phyloP scores from a whole-genome alignment of 2,797 vertebrate genomes.

The Squalus acanthias region DNA sequence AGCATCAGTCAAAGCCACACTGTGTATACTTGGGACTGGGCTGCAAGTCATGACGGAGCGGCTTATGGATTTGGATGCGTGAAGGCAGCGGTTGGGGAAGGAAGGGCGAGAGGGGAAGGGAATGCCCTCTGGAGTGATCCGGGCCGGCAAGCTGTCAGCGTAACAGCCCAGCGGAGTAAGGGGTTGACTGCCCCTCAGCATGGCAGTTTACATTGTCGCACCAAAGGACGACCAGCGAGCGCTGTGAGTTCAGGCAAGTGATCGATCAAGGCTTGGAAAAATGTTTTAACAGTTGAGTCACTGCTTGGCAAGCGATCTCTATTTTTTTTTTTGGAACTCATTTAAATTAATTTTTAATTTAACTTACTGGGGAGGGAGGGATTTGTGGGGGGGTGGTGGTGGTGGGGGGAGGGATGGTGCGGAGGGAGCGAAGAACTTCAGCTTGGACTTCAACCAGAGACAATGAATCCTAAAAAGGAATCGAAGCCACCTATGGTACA shows the following conservation, averaged over 20 bases:
- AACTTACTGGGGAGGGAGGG: not conserved
- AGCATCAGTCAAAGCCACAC: not conserved
- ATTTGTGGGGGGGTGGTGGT: not conserved
- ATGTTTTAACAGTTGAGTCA: constrained; percentile 21
- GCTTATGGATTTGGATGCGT: not conserved
- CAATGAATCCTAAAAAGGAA: not conserved
- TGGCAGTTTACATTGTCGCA: not conserved
- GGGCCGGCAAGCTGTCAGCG: not conserved
- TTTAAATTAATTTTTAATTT: constrained; percentile 6
- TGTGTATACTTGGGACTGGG: not conserved
- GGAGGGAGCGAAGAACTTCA: not conserved
- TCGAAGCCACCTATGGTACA: not conserved
- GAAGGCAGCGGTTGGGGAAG: not conserved
- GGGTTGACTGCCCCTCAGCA: not conserved
- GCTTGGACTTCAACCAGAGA: not conserved
- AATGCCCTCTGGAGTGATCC: not conserved
- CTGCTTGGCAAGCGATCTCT: not conserved
- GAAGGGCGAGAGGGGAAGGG: not conserved
- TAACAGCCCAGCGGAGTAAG: not conserved
- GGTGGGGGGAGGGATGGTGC: too few relatives aligned
- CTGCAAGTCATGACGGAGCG: not conserved
- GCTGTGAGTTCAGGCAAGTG: not conserved
- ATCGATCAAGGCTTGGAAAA: not conserved
- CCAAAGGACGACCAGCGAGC: not conserved
- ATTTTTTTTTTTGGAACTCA: not conserved